A percentile compares a stretch with the other conserved stretches of the same genome.
phyloP scores from a whole-genome alignment of 2,888 invertebrate genomes.

The Teinopalpus imperialis region DNA sequence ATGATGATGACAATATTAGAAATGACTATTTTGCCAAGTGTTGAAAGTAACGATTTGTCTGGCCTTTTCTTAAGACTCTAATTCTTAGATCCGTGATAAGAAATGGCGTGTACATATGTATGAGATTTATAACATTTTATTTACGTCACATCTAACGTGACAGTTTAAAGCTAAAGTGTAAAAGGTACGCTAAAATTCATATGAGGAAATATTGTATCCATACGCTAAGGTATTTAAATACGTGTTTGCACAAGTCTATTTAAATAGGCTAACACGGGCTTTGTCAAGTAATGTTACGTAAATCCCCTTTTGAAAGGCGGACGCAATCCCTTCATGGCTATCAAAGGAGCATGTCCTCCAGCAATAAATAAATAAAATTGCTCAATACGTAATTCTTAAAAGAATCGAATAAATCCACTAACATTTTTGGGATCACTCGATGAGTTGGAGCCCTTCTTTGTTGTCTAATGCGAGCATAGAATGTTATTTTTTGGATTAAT shows the following conservation, averaged over 20 bases:
- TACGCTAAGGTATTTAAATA: too few relatives aligned
- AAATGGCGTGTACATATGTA: too few relatives aligned
- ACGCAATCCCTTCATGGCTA: slow-evolving; percentile 51
- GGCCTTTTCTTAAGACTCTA: too few relatives aligned
- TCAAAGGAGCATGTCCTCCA: slow-evolving; percentile 53
- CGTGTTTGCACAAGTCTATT: slow-evolving; percentile 23
- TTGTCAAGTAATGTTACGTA: slow-evolving; percentile 47
- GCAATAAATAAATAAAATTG: slow-evolving; percentile 52
- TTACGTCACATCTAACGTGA: too few relatives aligned
- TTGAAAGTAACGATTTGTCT: too few relatives aligned
- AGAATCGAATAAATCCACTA: slow-evolving; percentile 55
- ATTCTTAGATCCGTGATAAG: too few relatives aligned
- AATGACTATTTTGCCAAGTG: too few relatives aligned
- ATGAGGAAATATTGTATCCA: too few relatives aligned
- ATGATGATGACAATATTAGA: too few relatives aligned
- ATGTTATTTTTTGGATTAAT: slow-evolving; percentile 29
- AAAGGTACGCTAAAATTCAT: too few relatives aligned
- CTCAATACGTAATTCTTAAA: slow-evolving; percentile 54
- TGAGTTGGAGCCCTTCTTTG: slow-evolving; percentile 58
- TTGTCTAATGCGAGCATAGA: slow-evolving; percentile 44
- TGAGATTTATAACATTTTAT: too few relatives aligned
- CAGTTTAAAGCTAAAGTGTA: too few relatives aligned
- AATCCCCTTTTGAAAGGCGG: slow-evolving; percentile 51
- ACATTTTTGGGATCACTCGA: slow-evolving; percentile 48
- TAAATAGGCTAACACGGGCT: slow-evolving; percentile 36